These are phyloP conservation scores for Andrena trimmerana DNA, from an alignment of 2,888 invertebrate genomes.

Conservation along the genomic window DNA sequence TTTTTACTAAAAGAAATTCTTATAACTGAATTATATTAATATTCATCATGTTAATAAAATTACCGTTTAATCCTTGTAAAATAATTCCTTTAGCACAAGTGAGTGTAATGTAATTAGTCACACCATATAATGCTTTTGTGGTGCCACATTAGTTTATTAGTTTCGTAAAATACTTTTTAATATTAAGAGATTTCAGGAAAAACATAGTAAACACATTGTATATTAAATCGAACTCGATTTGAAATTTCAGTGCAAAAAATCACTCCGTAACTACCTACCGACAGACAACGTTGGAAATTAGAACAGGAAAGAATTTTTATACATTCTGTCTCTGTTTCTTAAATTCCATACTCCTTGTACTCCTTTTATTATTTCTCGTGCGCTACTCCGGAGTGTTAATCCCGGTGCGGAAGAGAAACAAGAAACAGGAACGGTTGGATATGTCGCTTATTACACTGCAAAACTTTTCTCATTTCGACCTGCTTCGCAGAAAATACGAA, in stretches of 20 bases:
- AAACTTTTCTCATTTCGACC: slow-evolving; percentile 82
- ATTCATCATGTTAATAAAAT: no score
- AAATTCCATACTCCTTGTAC: slow-evolving; percentile 31
- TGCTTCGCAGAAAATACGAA: slow-evolving; percentile 61
- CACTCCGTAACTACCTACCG: neutral
- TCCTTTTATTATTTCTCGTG: slow-evolving; percentile 61
- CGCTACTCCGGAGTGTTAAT: slow-evolving; percentile 54
- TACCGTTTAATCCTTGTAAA: no score
- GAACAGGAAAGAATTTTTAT: slow-evolving; percentile 2
- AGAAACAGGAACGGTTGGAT: slow-evolving; percentile 36
- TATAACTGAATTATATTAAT: no score
- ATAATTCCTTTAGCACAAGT: no score
- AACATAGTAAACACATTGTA: neutral
- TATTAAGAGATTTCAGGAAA: neutral
- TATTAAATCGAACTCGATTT: neutral
- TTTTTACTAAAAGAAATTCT: no score
- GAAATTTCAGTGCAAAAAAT: slow-evolving; percentile 23
- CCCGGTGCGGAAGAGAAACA: slow-evolving; percentile 19
- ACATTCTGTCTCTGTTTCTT: neutral
- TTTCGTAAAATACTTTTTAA: neutral
- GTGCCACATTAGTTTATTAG: neutral
- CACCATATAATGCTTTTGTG: no score
- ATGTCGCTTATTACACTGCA: slow-evolving; percentile 78
- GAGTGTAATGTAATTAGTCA: no score
- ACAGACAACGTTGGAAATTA: slow-evolving; percentile 28